Percentiles rank a stretch among this genome's conserved stretches.
Evolutionary conservation across 2,797 vertebrate species (phyloP).

Genomic region (Vespertilio murinus): DNA sequence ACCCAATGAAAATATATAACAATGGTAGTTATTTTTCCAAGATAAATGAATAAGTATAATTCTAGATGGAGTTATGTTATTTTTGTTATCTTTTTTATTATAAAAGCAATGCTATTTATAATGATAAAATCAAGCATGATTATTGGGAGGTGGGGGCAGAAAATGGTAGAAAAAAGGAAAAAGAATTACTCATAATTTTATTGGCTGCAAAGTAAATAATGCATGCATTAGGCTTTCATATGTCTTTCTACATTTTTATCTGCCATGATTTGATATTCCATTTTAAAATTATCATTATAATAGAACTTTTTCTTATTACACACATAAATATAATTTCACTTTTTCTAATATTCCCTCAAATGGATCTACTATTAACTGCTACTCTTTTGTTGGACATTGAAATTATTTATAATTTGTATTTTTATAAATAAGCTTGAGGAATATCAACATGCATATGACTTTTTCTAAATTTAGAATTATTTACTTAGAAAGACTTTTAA

Average conservation of each 20-base stretch:
- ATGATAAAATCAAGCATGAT: background rate
- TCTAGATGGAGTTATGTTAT: background rate
- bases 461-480: conserved; percentile 55
- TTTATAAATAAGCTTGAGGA: conserved; percentile 46
- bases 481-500: conserved; percentile 46
- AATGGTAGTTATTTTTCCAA: background rate
- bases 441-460: background rate
- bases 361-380: conserved; percentile 26
- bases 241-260: background rate
- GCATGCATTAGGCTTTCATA: background rate
- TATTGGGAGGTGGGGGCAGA: background rate
- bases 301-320: conserved; percentile 28
- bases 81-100: background rate
- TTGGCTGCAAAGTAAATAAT: conserved; percentile 34
- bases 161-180: background rate
- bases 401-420: conserved; percentile 61
- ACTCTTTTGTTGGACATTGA: conserved; percentile 36
- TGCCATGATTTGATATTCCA: conserved; percentile 3
- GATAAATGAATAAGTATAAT: conserved; percentile 6
- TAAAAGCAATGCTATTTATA: conserved; percentile 46
- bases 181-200: background rate
- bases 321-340: conserved; percentile 17
- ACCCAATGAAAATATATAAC: background rate
- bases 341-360: conserved; percentile 48
- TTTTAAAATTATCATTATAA: conserved; percentile 49